Evolutionary conservation across 2,797 vertebrate species (phyloP), one percentile per base, ranked within the genome.

Genomic region (Ataeniobius toweri): DNA sequence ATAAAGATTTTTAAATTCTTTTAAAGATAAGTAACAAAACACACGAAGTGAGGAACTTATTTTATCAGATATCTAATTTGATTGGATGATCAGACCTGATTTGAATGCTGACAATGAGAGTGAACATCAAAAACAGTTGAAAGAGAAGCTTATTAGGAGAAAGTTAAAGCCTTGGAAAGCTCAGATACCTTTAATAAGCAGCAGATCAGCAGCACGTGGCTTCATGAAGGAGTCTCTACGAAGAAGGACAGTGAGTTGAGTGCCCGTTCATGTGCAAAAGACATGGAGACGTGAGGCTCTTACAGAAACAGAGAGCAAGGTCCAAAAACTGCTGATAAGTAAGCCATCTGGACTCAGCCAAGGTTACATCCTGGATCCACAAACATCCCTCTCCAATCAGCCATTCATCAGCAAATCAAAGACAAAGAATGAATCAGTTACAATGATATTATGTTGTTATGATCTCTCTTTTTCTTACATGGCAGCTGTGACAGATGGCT

Each of bases 311-410:
- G n/a, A 85, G 94, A 61, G 67, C 95, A 96, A 95, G 85, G 95
- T 95, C 86, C 94, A 92, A 75, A 74, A 50, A 36, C 82, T 48
- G 76, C 89, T 93, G 95, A 96, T 95, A 95, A 95, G 86, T 75
- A 6, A 10, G 56, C 24, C 76, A 76, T 78, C 80, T 75, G 46
- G 77, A 91, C 72, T 73, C 44, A 91, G 82, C 88, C 86, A 92
- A 92, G 85, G 86, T 91, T 85, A 84, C 73, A 84, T 72, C 71
- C 76, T 77, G 72, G 63, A 79, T 82, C 63, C 18, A 71, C 16
- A 74, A 55, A 36, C 61, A 44, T 36, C 41, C 31, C 65, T 74
- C 50, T 75, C 44, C 10, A 12, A 10, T 39, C 46, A 73, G 55
- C 20, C 10, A 22, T 51, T 10, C 3, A 51, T 28, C 9, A 39